Evolutionary conservation across 1,140 invertebrate species (phyloP), one percentile per base, ranked within the genome.

Genomic region (Papilio helenus): DNA sequence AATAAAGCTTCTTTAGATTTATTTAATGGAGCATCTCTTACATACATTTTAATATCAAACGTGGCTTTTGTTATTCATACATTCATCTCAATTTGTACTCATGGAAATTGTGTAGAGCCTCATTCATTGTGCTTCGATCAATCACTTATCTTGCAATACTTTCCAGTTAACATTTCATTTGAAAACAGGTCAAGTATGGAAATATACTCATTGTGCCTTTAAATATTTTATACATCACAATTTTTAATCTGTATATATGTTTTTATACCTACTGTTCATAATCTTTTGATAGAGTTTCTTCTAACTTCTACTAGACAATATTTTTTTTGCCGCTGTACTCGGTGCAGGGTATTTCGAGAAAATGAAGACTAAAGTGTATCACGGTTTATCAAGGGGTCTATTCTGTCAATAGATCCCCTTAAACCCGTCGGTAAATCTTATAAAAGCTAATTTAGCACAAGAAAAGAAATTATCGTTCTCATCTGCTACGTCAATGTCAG

Each of bases 401-500:
- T 74, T 74, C 44, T 3, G n/a, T 29, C 72, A 74, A 49, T 44
- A 74, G 68, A 71, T 18, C 44, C 51, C n/a, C 74, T 74, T 23
- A 73, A 76, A 29, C 51, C 74, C 46, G 26, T 76, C 74, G 51
- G 74, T 76, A 76, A 76, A 76, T 76, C 74, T 76, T 58, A 55
- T 34, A 76, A 58, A 55, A 76, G 74, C 49, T 76, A 76, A 76
- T 76, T 76, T 76, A 76, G 74, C n/a, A 51, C 42, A 74, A 74
- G 72, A 74, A 74, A 74, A 74, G 73, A 82, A 82, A 79, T 76
- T 81, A 83, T 80, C 79, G 77, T 80, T 79, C 51, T 79, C 79
- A 81, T 76, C 79, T 65, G 79, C 65, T 73, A 44, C 29, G 39
- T 81, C 84, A 83, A 83, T 83, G 80, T 61, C 76, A 83, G 78